These are phyloP conservation scores for Podarcis siculus DNA, from an alignment of 2,797 vertebrate species.

Conservation along the genomic window DNA sequence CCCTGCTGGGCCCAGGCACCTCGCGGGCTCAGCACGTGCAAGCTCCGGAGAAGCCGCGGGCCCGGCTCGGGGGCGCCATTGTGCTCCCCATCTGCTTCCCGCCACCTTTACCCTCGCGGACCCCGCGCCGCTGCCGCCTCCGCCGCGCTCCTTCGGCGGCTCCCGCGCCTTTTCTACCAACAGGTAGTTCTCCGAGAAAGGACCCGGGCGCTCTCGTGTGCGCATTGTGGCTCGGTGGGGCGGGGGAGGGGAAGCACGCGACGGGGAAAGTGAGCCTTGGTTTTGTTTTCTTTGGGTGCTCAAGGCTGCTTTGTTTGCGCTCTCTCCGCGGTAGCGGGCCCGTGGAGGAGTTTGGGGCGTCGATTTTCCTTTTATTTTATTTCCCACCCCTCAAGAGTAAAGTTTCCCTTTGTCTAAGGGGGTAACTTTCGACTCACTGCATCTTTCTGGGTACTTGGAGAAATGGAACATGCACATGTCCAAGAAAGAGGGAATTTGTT, in stretches of 20 bases:
- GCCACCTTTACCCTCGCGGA: not conserved
- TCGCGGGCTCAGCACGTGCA: constrained; percentile 58
- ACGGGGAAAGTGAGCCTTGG: not conserved
- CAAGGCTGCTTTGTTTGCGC: not conserved
- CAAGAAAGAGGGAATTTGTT: not conserved
- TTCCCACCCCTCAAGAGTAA: not conserved
- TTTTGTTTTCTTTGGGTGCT: not conserved
- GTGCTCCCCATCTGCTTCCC: constrained; percentile 27
- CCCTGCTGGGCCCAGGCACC: not conserved
- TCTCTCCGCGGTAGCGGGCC: not conserved
- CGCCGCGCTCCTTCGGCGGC: not conserved
- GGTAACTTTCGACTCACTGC: constrained; percentile 16
- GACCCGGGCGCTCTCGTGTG: too few relatives aligned
- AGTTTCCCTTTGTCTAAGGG: not conserved
- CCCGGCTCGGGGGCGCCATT: constrained; percentile 50
- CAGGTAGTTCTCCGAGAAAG: not conserved
- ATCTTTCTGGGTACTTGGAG: not conserved
- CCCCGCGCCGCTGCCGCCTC: not conserved
- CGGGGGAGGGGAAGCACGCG: not conserved
- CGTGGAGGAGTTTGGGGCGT: too few relatives aligned
- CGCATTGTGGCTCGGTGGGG: too few relatives aligned
- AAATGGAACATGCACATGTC: not conserved
- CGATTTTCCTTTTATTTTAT: too few relatives aligned
- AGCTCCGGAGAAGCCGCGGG: constrained; percentile 38
- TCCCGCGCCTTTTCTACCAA: not conserved